phyloP scores from a whole-genome alignment of 2,113 vertebrate species.

The Erythrolamprus reginae region DNA sequence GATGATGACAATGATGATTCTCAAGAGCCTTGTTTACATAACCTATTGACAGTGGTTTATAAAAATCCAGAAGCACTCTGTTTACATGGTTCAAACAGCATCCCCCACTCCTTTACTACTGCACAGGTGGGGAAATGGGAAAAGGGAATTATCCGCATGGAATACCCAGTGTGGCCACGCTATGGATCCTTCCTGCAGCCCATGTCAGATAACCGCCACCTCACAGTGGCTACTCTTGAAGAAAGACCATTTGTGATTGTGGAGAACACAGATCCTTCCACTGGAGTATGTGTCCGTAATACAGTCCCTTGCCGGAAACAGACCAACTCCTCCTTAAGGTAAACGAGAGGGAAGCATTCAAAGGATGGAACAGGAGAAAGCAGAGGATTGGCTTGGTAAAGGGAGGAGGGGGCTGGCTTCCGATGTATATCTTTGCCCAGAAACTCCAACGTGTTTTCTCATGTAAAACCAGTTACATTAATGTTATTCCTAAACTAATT shows the following conservation, averaged over 20 bases:
- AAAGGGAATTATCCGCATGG: constrained; percentile 88
- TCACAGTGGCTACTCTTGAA: constrained; percentile 94
- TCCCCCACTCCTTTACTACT: background rate
- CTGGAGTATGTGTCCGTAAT: constrained; percentile 92
- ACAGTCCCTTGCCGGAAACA: constrained; percentile 94
- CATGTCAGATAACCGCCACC: constrained; percentile 85
- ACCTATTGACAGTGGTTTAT: background rate
- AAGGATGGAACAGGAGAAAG: background rate
- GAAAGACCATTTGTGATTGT: constrained; percentile 96
- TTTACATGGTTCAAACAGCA: background rate
- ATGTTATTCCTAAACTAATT: background rate
- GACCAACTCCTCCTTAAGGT: constrained; percentile 88
- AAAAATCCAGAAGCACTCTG: background rate
- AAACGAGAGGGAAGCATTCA: background rate
- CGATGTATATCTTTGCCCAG: background rate
- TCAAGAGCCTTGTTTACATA: background rate
- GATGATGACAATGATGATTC: background rate
- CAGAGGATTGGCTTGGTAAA: background rate
- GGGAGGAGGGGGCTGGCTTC: background rate
- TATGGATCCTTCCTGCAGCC: constrained; percentile 88
- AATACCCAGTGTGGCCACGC: constrained; percentile 96
- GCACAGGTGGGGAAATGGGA: constrained; percentile 90
- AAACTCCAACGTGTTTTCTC: background rate
- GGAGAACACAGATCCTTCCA: constrained; percentile 86
- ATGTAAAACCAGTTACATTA: background rate